Evolutionary conservation across 2,797 vertebrate genomes (phyloP), one percentile per base, ranked within the genome.

Genomic region (Neomorphus geoffroyi): DNA sequence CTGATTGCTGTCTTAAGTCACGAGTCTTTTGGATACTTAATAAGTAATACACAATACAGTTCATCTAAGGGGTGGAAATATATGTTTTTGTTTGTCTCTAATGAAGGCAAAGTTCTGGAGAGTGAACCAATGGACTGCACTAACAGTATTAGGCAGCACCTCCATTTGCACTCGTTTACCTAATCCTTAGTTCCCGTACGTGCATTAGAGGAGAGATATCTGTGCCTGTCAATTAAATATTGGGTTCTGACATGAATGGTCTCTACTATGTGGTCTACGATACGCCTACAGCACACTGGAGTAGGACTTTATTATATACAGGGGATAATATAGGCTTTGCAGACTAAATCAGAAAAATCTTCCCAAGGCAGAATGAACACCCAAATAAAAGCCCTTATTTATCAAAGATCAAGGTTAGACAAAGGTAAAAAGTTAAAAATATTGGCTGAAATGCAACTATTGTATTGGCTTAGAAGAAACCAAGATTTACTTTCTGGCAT

Each of bases 251-350:
- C 23, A 32, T 6, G 27, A 73, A n/a, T 6, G 41, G 23, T 30
- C 32, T 11, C 26, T 48, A 54, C 28, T 32, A 11, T 5, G 13
- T 51, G n/a, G 17, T 18, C 22, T 58, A 7, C 24, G 30, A 41
- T 6, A 39, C 12, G 9, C 11, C 32, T 46, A 26, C 24, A 21
- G 16, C 10, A 26, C 5, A 27, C 8, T 11, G 30, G 0, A 0
- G 13, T 18, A 45, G 8, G 4, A 1, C 12, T 18, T 62, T 65
- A 45, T 57, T 46, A 9, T 39, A 33, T 4, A 22, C 11, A 41
- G 46, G 11, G 9, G 16, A 61, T 13, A 53, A 11, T 43, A 48
- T 13, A 64, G 24, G 21, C 26, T 26, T 51, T 64, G 30, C 10
- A 90, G 54, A 62, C 26, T 45, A 57, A 78, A 70, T 0, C 28